phyloP scores from a whole-genome alignment of 2,888 invertebrate species.

The Ischnura elegans region DNA sequence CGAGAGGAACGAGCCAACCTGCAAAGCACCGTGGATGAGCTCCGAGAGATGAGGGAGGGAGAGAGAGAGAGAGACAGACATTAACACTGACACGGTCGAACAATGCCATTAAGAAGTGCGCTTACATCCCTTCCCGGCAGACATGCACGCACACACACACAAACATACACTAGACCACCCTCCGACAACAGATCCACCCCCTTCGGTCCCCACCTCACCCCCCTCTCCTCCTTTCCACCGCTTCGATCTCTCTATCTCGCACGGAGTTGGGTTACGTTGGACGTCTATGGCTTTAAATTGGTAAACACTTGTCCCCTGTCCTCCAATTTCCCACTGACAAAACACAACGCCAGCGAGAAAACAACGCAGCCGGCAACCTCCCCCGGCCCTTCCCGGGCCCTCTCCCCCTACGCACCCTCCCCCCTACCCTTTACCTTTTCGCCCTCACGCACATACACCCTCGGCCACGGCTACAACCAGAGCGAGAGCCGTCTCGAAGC shows the following conservation, averaged over 20 bases:
- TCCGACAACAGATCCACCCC: background rate
- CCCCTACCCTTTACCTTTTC: background rate
- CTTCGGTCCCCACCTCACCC: background rate
- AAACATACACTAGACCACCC: background rate
- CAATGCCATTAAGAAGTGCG: constrained; percentile 16
- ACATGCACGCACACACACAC: background rate
- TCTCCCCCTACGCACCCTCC: background rate
- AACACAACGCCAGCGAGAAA: constrained; percentile 49
- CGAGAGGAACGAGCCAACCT: background rate
- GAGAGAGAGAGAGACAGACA: background rate
- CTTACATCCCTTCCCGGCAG: background rate
- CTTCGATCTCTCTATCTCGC: constrained; percentile 6
- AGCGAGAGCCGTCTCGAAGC: background rate
- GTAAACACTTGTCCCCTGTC: constrained; percentile 51
- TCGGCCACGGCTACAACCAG: too few species aligned
- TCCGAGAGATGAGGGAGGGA: background rate
- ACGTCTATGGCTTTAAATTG: constrained; percentile 54
- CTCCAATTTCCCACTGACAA: constrained; percentile 47
- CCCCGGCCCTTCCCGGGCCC: background rate
- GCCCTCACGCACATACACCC: background rate
- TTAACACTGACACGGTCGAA: constrained; percentile 38
- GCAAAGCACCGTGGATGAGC: background rate
- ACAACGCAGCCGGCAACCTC: background rate
- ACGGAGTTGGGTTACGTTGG: constrained; percentile 43
- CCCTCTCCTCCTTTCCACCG: background rate